Evolutionary conservation across 2,888 invertebrate species (phyloP).

Genomic region (Cryptocheilus praepositus): DNA sequence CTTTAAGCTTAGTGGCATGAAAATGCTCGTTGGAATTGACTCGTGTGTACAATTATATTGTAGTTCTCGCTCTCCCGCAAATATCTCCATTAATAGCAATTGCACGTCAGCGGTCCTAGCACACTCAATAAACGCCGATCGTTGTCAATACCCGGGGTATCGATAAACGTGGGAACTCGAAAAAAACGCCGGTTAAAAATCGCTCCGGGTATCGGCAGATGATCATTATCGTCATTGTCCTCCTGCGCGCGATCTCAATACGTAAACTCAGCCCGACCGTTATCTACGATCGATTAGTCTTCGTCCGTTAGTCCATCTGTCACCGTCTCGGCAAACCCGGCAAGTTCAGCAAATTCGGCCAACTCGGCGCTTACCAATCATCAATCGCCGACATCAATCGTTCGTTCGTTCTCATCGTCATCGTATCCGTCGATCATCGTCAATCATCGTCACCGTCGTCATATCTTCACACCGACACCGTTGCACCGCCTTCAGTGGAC

Average conservation of each 20-base stretch:
- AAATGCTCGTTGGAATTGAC: conserved; percentile 75
- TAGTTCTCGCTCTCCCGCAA: conserved; percentile 21
- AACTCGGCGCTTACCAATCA: too few species aligned
- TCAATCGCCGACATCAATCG: too few species aligned
- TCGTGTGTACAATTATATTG: conserved; percentile 68
- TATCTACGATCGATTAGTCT: conserved; percentile 9
- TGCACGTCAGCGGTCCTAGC: conserved; percentile 11
- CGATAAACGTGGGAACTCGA: neutral
- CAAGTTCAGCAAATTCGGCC: too few species aligned
- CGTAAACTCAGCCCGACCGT: too few species aligned
- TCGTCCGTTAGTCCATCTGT: conserved; percentile 40
- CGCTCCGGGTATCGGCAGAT: conserved; percentile 10
- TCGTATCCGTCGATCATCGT: too few species aligned
- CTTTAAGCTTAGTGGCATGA: conserved; percentile 74
- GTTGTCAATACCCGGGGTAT: conserved; percentile 5
- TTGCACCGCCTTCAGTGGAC: conserved; percentile 25
- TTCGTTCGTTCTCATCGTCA: conserved; percentile 17
- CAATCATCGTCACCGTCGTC: too few species aligned
- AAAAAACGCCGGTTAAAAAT: conserved; percentile 3
- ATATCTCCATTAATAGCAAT: conserved; percentile 34
- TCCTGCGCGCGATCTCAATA: too few species aligned
- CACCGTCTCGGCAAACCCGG: conserved; percentile 24
- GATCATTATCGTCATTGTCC: neutral
- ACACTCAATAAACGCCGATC: conserved; percentile 1
- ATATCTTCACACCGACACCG: neutral